phyloP scores from a whole-genome alignment of 2,797 vertebrate genomes.

The Poliocrania exsul region DNA sequence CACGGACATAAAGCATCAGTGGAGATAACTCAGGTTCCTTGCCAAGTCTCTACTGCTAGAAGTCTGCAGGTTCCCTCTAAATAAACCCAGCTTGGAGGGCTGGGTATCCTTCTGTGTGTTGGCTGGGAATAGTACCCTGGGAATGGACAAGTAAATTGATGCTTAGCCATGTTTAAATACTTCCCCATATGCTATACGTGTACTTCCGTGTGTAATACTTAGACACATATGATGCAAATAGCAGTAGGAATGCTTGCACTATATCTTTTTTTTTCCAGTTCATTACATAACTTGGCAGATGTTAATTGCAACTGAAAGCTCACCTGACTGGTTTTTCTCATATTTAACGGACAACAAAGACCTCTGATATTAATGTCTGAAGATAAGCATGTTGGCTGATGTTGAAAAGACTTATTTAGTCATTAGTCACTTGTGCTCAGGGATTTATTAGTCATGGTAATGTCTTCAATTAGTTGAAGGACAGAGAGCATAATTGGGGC shows the following conservation, averaged over 20 bases:
- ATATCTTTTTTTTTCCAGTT: background rate
- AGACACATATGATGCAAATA: background rate
- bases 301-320: slow-evolving; percentile 17
- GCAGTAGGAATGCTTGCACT: background rate
- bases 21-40: background rate
- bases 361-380: background rate
- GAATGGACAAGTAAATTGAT: background rate
- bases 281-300: background rate
- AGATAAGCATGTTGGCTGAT: background rate
- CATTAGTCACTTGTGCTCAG: background rate
- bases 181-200: fast-evolving
- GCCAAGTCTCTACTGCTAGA: background rate
- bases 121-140: background rate
- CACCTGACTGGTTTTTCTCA: background rate
- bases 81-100: background rate
- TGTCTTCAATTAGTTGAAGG: slow-evolving; percentile 40
- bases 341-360: slow-evolving; percentile 20
- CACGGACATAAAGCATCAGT: background rate
- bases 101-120: background rate
- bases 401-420: slow-evolving; percentile 14
- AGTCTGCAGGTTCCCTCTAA: background rate
- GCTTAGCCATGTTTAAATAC: background rate
- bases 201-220: background rate
- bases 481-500: slow-evolving; percentile 3
- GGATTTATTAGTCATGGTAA: slow-evolving; percentile 47